Percentiles rank a stretch among this genome's conserved stretches.
Evolutionary conservation across 2,113 vertebrate species (phyloP).

Genomic region (Corydoras maculifer): DNA sequence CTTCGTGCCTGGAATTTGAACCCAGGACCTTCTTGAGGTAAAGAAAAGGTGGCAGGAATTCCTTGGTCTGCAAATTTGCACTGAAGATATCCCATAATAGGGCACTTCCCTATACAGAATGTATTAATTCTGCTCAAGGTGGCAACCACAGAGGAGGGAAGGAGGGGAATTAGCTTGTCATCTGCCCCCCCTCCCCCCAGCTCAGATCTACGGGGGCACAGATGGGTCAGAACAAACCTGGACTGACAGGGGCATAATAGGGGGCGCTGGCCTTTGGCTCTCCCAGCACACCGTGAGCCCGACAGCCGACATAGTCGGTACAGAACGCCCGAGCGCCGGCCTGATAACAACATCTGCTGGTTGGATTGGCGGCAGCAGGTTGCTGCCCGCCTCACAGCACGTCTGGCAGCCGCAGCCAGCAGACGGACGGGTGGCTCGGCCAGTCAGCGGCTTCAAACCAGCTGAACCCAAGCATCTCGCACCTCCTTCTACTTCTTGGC

Average conservation of each 20-base stretch:
- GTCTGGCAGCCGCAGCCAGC: slow-evolving; percentile 19
- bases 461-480: slow-evolving; percentile 15
- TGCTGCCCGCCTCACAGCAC: slow-evolving; percentile 25
- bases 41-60: too few relatives aligned
- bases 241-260: slow-evolving; percentile 59
- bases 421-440: slow-evolving; percentile 33
- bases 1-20: too few relatives aligned
- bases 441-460: slow-evolving; percentile 29
- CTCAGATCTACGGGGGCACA: slow-evolving; percentile 44
- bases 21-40: too few relatives aligned
- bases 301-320: slow-evolving; percentile 45
- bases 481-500: slow-evolving; percentile 25
- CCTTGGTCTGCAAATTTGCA: too few relatives aligned
- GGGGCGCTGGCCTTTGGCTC: slow-evolving; percentile 59
- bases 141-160: too few relatives aligned
- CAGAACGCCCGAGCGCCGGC: slow-evolving; percentile 12
- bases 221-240: slow-evolving; percentile 60
- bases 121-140: too few relatives aligned
- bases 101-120: too few relatives aligned
- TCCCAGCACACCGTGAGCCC: slow-evolving; percentile 50
- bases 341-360: slow-evolving; percentile 39
- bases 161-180: too few relatives aligned
- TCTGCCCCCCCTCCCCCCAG: neutral
- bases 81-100: too few relatives aligned
- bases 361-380: slow-evolving; percentile 30